Evolutionary conservation across 2,888 invertebrate genomes (phyloP).

Genomic region (Tinea trinotella): DNA sequence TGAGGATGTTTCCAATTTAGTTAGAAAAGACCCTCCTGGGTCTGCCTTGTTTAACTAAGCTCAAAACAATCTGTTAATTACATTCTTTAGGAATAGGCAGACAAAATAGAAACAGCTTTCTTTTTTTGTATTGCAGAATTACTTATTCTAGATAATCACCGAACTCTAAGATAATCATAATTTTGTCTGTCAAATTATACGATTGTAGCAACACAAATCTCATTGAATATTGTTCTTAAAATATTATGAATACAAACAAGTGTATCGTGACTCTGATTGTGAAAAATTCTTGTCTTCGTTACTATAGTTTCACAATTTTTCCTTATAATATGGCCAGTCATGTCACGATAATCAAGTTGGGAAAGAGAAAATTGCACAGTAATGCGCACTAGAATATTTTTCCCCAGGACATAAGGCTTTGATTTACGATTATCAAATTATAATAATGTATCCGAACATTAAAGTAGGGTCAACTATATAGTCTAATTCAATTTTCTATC

Average conservation of each 20-base stretch:
- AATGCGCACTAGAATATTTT: conserved; percentile 21
- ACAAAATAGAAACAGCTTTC: too few species aligned
- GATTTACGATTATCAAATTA: background rate
- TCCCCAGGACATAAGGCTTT: background rate
- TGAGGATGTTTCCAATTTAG: too few species aligned
- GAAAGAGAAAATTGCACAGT: conserved; percentile 35
- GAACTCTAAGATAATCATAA: too few species aligned
- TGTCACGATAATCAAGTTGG: conserved; percentile 29
- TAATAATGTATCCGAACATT: background rate
- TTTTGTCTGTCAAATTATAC: too few species aligned
- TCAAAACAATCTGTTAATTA: too few species aligned
- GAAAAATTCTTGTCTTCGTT: conserved; percentile 26
- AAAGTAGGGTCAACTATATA: too few species aligned
- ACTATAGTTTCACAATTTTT: conserved; percentile 29
- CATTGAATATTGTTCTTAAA: conserved; percentile 12
- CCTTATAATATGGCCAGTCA: conserved; percentile 26
- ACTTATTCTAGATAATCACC: too few species aligned
- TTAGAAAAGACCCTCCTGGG: too few species aligned
- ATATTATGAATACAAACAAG: conserved; percentile 22
- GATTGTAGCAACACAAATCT: conserved; percentile 21
- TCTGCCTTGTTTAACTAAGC: too few species aligned
- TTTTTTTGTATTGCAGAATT: too few species aligned
- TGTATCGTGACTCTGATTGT: conserved; percentile 33
- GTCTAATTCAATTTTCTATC: too few species aligned
- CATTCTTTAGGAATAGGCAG: too few species aligned